A percentile compares a stretch with the other conserved stretches of the same genome.
Conservation (phyloP, 1,140 invertebrate genomes). For the Chrysoperla carnea region DNA sequence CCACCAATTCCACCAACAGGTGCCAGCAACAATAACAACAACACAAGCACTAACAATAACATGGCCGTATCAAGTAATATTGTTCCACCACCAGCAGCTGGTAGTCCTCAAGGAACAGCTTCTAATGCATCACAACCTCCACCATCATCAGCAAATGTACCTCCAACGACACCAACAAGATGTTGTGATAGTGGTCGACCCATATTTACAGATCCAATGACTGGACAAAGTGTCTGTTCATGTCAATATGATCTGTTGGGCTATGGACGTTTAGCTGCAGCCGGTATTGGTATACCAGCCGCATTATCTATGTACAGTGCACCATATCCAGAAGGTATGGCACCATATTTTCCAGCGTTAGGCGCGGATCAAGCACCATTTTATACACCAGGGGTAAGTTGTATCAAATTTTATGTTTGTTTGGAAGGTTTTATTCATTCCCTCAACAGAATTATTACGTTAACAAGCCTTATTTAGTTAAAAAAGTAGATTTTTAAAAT, state of each 20-base stretch:
- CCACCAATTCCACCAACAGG: constrained; percentile 28
- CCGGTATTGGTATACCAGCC: constrained; percentile 31
- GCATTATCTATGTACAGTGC: constrained; percentile 56
- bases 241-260: constrained; percentile 47
- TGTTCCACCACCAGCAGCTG: not conserved
- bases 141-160: constrained; percentile 27
- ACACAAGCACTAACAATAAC: constrained; percentile 20
- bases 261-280: constrained; percentile 59
- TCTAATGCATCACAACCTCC: constrained; percentile 24
- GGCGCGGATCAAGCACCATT: constrained; percentile 66
- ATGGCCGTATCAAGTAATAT: not conserved
- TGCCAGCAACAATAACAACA: constrained; percentile 9
- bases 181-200: constrained; percentile 86
- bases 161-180: constrained; percentile 27
- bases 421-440: too few relatives aligned
- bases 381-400: constrained; percentile 63
- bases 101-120: not conserved
- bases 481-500: too few relatives aligned
- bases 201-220: constrained; percentile 80
- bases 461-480: too few relatives aligned
- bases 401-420: not conserved
- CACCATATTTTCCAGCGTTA: constrained; percentile 62
- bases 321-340: constrained; percentile 57
- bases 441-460: too few relatives aligned
- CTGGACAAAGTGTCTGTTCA: constrained; percentile 75